Percentiles rank a stretch among this genome's conserved stretches.
Conservation (phyloP, 2,113 vertebrate genomes). For the Reinhardtius hippoglossoides region DNA sequence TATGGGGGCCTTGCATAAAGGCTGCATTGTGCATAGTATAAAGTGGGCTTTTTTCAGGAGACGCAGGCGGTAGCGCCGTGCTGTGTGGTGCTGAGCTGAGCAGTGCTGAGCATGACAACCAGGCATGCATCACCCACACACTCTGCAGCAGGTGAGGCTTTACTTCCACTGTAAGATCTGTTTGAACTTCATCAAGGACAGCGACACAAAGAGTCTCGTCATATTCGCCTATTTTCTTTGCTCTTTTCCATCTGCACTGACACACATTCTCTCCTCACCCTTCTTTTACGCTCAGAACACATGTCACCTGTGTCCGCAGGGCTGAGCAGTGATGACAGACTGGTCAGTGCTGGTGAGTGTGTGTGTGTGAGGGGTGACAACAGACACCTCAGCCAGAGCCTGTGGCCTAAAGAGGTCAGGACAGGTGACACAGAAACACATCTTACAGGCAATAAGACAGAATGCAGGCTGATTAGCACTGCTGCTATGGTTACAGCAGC, state of each 20-base stretch:
- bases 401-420: constrained; percentile 1
- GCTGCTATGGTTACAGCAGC: constrained; percentile 61
- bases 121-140: constrained; percentile 8
- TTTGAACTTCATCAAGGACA: constrained; percentile 9
- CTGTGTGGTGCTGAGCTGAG: constrained; percentile 40
- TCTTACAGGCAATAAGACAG: constrained; percentile 51
- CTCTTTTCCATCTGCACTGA: constrained; percentile 6
- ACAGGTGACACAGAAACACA: constrained; percentile 45
- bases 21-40: constrained; percentile 63
- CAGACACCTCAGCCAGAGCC: constrained; percentile 19
- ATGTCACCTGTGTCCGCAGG: constrained; percentile 10
- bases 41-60: constrained; percentile 40
- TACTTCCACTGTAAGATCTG: constrained; percentile 1
- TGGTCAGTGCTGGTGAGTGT: background rate
- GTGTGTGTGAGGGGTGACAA: background rate
- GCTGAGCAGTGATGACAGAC: constrained; percentile 28
- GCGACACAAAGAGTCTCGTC: background rate
- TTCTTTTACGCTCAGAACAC: constrained; percentile 28
- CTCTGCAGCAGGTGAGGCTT: constrained; percentile 34
- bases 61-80: constrained; percentile 33
- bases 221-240: constrained; percentile 9
- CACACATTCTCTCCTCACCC: background rate
- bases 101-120: constrained; percentile 47
- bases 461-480: constrained; percentile 53
- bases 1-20: constrained; percentile 65